Percentiles rank a stretch among this genome's conserved stretches.
phyloP scores from a whole-genome alignment of 2,113 vertebrate genomes.

The Gallinago undulata region DNA sequence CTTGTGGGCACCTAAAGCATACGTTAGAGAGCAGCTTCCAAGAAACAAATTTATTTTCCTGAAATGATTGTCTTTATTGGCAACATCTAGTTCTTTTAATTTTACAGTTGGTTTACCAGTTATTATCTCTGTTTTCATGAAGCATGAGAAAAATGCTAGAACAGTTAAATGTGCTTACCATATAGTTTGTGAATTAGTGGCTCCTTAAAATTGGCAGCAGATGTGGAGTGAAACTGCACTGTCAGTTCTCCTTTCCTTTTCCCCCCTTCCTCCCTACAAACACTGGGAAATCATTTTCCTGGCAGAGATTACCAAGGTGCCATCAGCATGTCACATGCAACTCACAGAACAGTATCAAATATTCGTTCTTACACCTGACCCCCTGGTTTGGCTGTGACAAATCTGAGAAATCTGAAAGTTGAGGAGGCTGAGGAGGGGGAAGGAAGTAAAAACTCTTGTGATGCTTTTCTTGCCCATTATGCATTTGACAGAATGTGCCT shows the following conservation, averaged over 20 bases:
- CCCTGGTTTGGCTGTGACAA: constrained; percentile 20
- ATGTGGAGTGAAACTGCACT: constrained; percentile 44
- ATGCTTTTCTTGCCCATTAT: constrained; percentile 10
- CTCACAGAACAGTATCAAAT: not conserved
- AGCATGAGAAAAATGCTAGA: constrained; percentile 79
- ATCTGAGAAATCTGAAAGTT: constrained; percentile 15
- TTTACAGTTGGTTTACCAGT: constrained; percentile 86
- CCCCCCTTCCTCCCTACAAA: not conserved
- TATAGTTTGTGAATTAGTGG: constrained; percentile 76
- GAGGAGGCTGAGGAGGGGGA: not conserved
- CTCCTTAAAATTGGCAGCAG: constrained; percentile 71
- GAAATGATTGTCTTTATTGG: constrained; percentile 83
- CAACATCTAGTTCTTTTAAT: constrained; percentile 85
- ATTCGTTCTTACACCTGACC: constrained; percentile 21
- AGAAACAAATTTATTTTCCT: constrained; percentile 84
- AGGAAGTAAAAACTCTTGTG: not conserved
- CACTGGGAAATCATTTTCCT: constrained; percentile 18
- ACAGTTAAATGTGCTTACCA: constrained; percentile 78
- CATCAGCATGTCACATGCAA: not conserved
- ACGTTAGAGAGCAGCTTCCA: constrained; percentile 73
- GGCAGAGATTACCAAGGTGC: not conserved
- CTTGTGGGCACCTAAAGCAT: constrained; percentile 78
- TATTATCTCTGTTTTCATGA: constrained; percentile 83
- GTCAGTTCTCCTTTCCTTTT: constrained; percentile 25
- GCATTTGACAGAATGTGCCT: constrained; percentile 59